Base-by-base conservation (phyloP, 2,888 invertebrate genomes). In the Phengaris alcon region DNA sequence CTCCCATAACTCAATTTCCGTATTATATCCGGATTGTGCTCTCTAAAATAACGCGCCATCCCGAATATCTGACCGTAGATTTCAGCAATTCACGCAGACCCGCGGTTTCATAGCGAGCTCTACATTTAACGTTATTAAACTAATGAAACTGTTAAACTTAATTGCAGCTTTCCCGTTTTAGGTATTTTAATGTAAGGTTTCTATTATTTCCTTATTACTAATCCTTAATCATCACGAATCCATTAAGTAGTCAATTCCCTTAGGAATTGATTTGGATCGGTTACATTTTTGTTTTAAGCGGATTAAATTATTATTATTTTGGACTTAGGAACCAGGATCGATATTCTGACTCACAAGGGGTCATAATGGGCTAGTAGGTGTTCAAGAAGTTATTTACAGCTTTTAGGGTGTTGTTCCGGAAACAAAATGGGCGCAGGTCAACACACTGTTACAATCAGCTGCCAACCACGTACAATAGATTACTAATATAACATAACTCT, bases 321-420 rank as follows among this genome's bases (percentile, higher is more conserved):
- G 13, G 6, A 6, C 6, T 12, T 3, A 12, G 12, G 10, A 15
- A 22, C 22, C 12, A 35, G 35, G 35, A 64, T 64, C 64, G 13
- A 64, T 35, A 44, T 64, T 44, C 10, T 35, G 64, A 64, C 35
- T 64, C 64, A 64, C 12, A 64, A 64, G 64, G 6, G 35, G 35
- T 12, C 64, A 12, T 2, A 35, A 35, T 2, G 35, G 35, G 35
- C 35, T 35, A 2, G 35, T 35, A 4, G 4, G 35, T 35, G 64
- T 13, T 64, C 64, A 44, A 64, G 35, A 64, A 12, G 35, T 64
- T 6, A 13, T 64, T 64, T 44, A 64, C 35, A 5, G 10, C 5
- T 10, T 59, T 15, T 64, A 13, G 35, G 64, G 64, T 64, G 64
- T 64, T 64, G 64, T 64, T 64, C 35, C 64, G 64, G 64, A 12